These are phyloP conservation scores for Drosophila melanocephala DNA, from an alignment of 2,888 invertebrate genomes.

Conservation along the genomic window DNA sequence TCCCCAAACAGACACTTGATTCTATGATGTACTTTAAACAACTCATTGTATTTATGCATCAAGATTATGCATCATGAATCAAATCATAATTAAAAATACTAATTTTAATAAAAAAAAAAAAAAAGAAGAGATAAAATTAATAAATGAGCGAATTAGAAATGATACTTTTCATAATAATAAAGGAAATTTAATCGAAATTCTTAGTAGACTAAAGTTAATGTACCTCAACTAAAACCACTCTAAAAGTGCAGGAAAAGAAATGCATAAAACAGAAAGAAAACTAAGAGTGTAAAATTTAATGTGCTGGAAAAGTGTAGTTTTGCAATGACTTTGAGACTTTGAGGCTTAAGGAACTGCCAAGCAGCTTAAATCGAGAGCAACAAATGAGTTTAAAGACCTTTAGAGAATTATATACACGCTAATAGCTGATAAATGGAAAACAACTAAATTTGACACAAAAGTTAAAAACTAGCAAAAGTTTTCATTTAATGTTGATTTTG, in stretches of 20 bases:
- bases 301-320: slow-evolving; percentile 4
- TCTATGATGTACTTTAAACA: slow-evolving; percentile 40
- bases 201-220: background rate
- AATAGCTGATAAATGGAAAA: background rate
- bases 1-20: slow-evolving; percentile 77
- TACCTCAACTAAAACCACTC: slow-evolving; percentile 13
- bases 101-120: background rate
- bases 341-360: slow-evolving; percentile 7
- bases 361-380: slow-evolving; percentile 2
- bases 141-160: background rate
- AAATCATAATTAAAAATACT: slow-evolving; percentile 4
- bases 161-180: background rate
- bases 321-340: background rate
- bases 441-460: background rate
- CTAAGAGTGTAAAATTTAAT: background rate
- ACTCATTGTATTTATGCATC: slow-evolving; percentile 1
- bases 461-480: background rate
- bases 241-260: slow-evolving; percentile 4
- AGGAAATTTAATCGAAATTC: background rate
- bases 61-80: slow-evolving; percentile 1
- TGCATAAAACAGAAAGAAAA: background rate
- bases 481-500: background rate
- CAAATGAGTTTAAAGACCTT: slow-evolving; percentile 10
- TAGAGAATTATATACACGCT: background rate
- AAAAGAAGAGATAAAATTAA: background rate